Evolutionary conservation across 2,797 vertebrate genomes (phyloP).

Genomic region (Silurus aristotelis): DNA sequence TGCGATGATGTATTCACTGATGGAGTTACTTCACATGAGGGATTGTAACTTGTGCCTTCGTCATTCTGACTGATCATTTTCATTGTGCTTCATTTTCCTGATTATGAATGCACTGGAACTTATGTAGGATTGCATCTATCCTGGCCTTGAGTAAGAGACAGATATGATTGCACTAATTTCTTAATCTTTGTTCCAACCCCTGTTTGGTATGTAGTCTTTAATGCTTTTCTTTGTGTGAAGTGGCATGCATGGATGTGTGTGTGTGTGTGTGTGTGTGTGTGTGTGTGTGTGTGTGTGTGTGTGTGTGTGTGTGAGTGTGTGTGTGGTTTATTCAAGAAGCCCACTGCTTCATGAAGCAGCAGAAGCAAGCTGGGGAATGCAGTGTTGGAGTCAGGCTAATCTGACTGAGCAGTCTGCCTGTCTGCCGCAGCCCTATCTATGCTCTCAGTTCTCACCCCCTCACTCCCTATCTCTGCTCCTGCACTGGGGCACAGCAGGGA

Average conservation of each 20-base stretch:
- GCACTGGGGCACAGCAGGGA: conserved; percentile 67
- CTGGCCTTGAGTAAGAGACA: not conserved
- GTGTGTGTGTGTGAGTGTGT: conserved; percentile 41
- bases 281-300: conserved; percentile 8
- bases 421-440: conserved; percentile 83
- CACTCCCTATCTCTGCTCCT: conserved; percentile 79
- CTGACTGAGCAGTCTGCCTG: conserved; percentile 84
- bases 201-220: not conserved
- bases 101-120: not conserved
- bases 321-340: conserved; percentile 27
- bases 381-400: conserved; percentile 83
- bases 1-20: not conserved
- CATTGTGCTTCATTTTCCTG: not conserved
- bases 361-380: conserved; percentile 80
- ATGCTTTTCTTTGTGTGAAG: not conserved
- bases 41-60: not conserved
- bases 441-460: conserved; percentile 90
- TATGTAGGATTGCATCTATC: not conserved
- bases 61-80: not conserved
- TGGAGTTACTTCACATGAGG: not conserved
- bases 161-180: not conserved
- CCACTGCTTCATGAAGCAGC: conserved; percentile 51
- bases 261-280: not conserved
- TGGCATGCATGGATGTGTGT: not conserved
- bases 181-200: not conserved